phyloP scores from a whole-genome alignment of 2,113 vertebrate species.

The Misgurnus mizolepis region DNA sequence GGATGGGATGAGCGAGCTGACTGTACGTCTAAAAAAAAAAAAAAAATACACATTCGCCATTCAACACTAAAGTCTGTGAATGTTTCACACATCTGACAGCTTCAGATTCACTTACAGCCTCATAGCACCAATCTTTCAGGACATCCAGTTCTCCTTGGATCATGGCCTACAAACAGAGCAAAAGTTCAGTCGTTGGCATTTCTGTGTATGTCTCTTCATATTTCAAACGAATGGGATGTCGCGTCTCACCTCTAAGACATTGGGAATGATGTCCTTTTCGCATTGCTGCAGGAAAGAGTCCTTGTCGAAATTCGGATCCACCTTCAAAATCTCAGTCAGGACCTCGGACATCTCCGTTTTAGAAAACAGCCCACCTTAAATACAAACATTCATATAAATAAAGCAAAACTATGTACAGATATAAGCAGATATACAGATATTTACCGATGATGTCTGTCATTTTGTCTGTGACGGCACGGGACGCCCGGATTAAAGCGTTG shows the following conservation, averaged over 20 bases:
- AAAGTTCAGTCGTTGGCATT: neutral
- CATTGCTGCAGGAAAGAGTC: slow-evolving; percentile 91
- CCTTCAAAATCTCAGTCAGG: slow-evolving; percentile 90
- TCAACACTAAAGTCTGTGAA: neutral
- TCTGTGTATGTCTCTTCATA: neutral
- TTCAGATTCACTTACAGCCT: slow-evolving; percentile 81
- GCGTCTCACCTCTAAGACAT: slow-evolving; percentile 86
- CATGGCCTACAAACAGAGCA: slow-evolving; percentile 80
- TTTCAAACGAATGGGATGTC: neutral
- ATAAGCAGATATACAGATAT: no score
- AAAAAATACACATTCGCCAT: neutral
- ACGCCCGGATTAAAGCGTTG: slow-evolving; percentile 87
- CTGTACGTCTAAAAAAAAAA: slow-evolving; percentile 84
- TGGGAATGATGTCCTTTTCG: slow-evolving; percentile 92
- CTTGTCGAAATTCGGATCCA: slow-evolving; percentile 91
- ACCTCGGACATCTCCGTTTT: slow-evolving; percentile 98
- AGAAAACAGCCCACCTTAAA: slow-evolving; percentile 89
- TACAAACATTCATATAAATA: no score
- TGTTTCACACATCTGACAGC: neutral
- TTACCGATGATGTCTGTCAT: slow-evolving; percentile 89
- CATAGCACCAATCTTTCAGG: slow-evolving; percentile 98
- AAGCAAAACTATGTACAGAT: no score
- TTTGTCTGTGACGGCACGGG: slow-evolving; percentile 89
- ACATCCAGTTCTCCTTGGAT: slow-evolving; percentile 92
- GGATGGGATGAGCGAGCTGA: slow-evolving; percentile 91